These are phyloP conservation scores for Lacerta viridis DNA, from an alignment of 2,797 vertebrate species.

Conservation along the genomic window DNA sequence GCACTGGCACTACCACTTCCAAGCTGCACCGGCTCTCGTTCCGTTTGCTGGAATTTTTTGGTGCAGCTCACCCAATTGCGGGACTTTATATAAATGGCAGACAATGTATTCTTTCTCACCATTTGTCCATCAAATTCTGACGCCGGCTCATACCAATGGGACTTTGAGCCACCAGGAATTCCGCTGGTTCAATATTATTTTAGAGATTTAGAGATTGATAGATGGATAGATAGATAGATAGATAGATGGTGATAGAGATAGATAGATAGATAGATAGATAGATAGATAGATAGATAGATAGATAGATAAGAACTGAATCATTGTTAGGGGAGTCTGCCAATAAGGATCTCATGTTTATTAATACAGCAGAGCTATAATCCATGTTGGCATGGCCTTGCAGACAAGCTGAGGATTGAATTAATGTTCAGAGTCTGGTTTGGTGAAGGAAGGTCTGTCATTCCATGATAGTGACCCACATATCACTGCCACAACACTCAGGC, in stretches of 20 bases:
- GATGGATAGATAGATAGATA: too few relatives aligned
- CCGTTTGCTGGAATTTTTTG: slow-evolving; percentile 68
- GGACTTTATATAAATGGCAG: slow-evolving; percentile 27
- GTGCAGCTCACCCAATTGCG: slow-evolving; percentile 30
- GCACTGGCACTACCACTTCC: slow-evolving; percentile 79
- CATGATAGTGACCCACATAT: slow-evolving; percentile 79
- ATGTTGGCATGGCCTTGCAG: slow-evolving; percentile 31
- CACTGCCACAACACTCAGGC: slow-evolving; percentile 68
- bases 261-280: too few relatives aligned
- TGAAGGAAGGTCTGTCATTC: slow-evolving; percentile 80
- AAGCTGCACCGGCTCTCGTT: slow-evolving; percentile 66
- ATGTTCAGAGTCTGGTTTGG: slow-evolving; percentile 77
- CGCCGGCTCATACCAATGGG: slow-evolving; percentile 56
- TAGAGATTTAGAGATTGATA: slow-evolving; percentile 64
- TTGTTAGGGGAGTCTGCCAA: slow-evolving; percentile 44
- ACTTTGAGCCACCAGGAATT: slow-evolving; percentile 62
- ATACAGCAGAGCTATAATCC: slow-evolving; percentile 63
- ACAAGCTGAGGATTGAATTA: slow-evolving; percentile 72
- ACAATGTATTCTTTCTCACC: slow-evolving; percentile 24
- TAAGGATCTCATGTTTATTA: slow-evolving; percentile 68
- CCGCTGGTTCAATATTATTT: slow-evolving; percentile 71
- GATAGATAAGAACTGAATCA: slow-evolving; percentile 33
- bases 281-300: too few relatives aligned
- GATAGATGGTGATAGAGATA: too few relatives aligned
- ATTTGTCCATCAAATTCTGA: slow-evolving; percentile 67